Base-by-base conservation (phyloP, 1,140 invertebrate species). In the Uloborus diversus region DNA sequence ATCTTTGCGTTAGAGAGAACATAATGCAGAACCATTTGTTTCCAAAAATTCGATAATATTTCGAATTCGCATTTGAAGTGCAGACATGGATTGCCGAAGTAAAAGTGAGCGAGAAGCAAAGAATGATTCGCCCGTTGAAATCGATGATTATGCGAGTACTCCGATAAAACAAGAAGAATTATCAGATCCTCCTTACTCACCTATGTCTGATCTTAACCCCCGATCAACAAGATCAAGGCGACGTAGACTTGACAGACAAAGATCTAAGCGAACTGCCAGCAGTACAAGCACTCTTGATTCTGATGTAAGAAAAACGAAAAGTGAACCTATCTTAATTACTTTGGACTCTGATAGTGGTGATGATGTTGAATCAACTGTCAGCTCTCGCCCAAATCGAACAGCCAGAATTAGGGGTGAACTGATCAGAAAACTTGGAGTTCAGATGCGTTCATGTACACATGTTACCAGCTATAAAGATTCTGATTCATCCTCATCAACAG, bases 331-430 rank as follows among this genome's bases (percentile, higher is more conserved):
- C 37, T 56, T 78, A 14, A 78, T 78, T 28, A 66, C 73, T 17
- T 5, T 78, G 20, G 73, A 78, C 57, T 78, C 73, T 3, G 73
- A 78, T n/a, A 78, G 61, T 57, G 70, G 47, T 71, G 71, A 76
- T 37, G 32, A 64, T 27, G 14, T 37, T 20, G 14, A 28, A 13
- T 57, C 73, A 5, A 23, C 25, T n/a, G 17, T 57, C 3, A 56
- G 30, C 17, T n/a, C 0, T 11, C 61, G 59, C 11, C 73, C 73
- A 11, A 78, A 64, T n/a, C 14, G 73, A 56, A 28, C 32, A 11
- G 73, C 73, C 1, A 51, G 73, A 13, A 28, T 78, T 42, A 42
- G 49, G 30, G 73, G 73, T 3, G 73, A 78, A 42, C 33, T 78
- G 2, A 4, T 78, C 1, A 53, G 73, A 20, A 65, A 78, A 56